Evolutionary conservation across 2,888 invertebrate genomes (phyloP).

Genomic region (Carabus problematicus): DNA sequence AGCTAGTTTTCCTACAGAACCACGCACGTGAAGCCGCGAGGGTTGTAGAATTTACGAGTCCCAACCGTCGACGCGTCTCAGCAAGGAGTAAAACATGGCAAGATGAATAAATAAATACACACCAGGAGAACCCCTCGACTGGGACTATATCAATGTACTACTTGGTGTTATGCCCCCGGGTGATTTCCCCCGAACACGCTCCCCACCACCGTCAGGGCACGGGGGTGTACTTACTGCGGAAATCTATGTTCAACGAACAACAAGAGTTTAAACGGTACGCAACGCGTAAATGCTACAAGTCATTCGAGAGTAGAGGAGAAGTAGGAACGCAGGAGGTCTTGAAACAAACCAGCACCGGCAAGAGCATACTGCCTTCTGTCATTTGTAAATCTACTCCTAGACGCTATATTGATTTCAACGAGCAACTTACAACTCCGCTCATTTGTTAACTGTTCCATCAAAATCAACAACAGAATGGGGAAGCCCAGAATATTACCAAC

Average conservation of each 20-base stretch:
- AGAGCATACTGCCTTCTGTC: too few relatives aligned
- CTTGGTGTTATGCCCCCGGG: background rate
- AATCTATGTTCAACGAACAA: conserved; percentile 34
- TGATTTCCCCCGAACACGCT: background rate
- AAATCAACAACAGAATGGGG: too few relatives aligned
- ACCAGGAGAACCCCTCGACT: conserved; percentile 15
- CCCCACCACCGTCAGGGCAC: conserved; percentile 2
- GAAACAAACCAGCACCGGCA: too few relatives aligned
- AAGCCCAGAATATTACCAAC: too few relatives aligned
- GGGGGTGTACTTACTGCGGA: conserved; percentile 34
- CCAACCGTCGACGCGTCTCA: conserved; percentile 13
- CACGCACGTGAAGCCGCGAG: background rate
- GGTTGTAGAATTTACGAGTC: conserved; percentile 23
- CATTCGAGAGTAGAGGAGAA: too few relatives aligned
- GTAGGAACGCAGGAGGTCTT: too few relatives aligned
- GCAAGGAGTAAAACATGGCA: conserved; percentile 28
- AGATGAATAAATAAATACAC: conserved; percentile 41
- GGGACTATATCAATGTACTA: too few relatives aligned
- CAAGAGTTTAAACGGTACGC: conserved; percentile 31
- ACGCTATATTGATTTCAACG: too few relatives aligned
- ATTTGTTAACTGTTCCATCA: too few relatives aligned
- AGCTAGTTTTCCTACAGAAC: too few relatives aligned
- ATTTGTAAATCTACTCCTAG: too few relatives aligned
- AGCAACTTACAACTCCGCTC: too few relatives aligned
- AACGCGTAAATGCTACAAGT: conserved; percentile 38